Conservation (phyloP, 2,113 vertebrate species). For the Sylvia atricapilla region DNA sequence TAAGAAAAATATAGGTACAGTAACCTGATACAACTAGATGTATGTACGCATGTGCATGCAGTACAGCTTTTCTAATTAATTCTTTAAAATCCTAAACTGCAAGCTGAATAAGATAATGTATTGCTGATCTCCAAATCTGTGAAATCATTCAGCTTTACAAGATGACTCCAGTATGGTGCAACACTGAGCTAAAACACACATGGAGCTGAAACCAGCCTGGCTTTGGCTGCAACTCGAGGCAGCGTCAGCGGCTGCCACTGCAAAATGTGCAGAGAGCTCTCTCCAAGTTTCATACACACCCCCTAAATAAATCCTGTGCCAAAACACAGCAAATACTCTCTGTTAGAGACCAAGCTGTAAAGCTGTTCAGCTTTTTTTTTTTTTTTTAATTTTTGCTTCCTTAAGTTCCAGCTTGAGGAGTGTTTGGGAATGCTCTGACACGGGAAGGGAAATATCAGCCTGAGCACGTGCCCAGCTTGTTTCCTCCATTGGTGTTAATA, state of each 20-base stretch:
- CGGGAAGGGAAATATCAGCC: accelerated
- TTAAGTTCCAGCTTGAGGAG: background rate
- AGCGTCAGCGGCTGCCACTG: background rate
- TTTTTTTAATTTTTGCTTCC: background rate
- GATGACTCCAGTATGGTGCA: background rate
- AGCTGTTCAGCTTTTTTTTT: background rate
- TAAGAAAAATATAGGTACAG: background rate
- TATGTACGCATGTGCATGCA: background rate
- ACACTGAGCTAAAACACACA: background rate
- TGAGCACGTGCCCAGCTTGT: background rate
- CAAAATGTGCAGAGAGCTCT: background rate
- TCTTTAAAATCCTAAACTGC: background rate
- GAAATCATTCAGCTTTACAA: background rate
- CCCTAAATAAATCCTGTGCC: background rate
- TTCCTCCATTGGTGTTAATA: background rate
- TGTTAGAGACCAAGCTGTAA: background rate
- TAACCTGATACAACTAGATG: background rate
- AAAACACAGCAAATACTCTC: background rate
- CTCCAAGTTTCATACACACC: background rate
- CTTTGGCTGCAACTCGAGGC: background rate
- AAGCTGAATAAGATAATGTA: background rate
- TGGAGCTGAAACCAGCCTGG: background rate
- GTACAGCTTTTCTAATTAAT: background rate
- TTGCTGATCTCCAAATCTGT: background rate
- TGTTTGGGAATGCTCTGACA: background rate